Conservation (phyloP, 2,113 vertebrate species). For the Pelmatolapia mariae region DNA sequence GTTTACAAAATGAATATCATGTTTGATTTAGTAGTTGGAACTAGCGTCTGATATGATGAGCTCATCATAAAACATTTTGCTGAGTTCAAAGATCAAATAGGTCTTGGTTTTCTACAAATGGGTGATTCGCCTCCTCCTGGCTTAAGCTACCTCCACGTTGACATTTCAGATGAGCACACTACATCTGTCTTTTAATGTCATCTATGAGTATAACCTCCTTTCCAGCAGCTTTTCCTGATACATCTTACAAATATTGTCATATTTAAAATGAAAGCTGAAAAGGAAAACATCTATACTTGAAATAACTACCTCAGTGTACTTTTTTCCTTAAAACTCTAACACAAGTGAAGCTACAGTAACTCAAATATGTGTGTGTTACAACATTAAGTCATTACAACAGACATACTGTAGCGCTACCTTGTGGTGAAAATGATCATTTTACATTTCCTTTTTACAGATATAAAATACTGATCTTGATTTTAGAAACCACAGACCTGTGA, state of each 20-base stretch:
- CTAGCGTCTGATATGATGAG: not conserved
- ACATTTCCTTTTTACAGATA: not conserved
- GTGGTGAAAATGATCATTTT: not conserved
- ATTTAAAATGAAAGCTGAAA: not conserved
- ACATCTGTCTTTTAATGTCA: not conserved
- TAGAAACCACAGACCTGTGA: conserved; percentile 60
- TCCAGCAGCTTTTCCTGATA: not conserved
- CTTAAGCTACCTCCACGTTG: not conserved
- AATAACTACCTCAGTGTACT: not conserved
- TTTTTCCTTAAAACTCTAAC: not conserved
- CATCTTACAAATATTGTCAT: not conserved
- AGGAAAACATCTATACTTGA: not conserved
- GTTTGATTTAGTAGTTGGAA: not conserved
- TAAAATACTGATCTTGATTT: not conserved
- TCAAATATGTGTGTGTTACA: not conserved
- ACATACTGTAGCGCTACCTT: not conserved
- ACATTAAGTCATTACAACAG: not conserved
- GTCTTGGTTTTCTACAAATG: not conserved
- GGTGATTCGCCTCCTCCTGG: not conserved
- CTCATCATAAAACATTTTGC: not conserved
- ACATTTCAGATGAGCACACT: not conserved
- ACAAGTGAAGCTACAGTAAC: not conserved
- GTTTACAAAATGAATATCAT: not conserved
- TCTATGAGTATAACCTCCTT: not conserved
- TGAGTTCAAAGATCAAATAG: not conserved